Percentiles rank a stretch among this genome's conserved stretches.
Evolutionary conservation across 1,140 invertebrate species (phyloP).

Genomic region (Atta colombica): DNA sequence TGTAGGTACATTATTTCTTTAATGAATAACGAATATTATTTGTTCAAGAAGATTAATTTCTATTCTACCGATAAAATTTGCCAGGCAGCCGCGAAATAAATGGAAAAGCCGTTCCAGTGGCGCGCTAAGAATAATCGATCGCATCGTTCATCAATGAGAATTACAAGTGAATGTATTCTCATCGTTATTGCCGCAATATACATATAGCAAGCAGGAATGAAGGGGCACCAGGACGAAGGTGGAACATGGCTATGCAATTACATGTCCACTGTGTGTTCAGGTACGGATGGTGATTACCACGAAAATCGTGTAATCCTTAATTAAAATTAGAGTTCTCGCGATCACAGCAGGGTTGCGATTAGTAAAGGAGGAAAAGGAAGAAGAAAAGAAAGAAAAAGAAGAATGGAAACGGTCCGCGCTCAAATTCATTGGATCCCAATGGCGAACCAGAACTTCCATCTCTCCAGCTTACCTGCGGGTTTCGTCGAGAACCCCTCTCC

Average conservation of each 20-base stretch:
- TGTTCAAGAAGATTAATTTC: neutral
- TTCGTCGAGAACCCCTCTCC: neutral
- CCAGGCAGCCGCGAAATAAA: slow-evolving; percentile 38
- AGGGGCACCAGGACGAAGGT: slow-evolving; percentile 59
- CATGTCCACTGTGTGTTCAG: slow-evolving; percentile 66
- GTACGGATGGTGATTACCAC: slow-evolving; percentile 73
- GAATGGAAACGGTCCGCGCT: slow-evolving; percentile 11
- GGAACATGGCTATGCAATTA: slow-evolving; percentile 65
- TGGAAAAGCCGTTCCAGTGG: neutral
- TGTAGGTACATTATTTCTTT: neutral
- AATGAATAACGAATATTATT: neutral
- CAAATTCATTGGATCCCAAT: slow-evolving; percentile 71
- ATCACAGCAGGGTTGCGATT: slow-evolving; percentile 75
- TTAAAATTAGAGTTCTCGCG: slow-evolving; percentile 80
- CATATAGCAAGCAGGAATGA: slow-evolving; percentile 25
- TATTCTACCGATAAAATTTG: slow-evolving; percentile 46
- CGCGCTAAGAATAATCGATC: slow-evolving; percentile 17
- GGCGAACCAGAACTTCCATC: slow-evolving; percentile 46
- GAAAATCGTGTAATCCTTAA: slow-evolving; percentile 77
- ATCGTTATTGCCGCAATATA: slow-evolving; percentile 51
- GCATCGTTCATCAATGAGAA: slow-evolving; percentile 70
- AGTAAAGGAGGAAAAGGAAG: slow-evolving; percentile 16
- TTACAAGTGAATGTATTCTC: slow-evolving; percentile 55
- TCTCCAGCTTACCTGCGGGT: slow-evolving; percentile 40
- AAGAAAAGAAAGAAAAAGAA: neutral